Conservation (phyloP, 2,888 invertebrate genomes). For the Graphium colonna region DNA sequence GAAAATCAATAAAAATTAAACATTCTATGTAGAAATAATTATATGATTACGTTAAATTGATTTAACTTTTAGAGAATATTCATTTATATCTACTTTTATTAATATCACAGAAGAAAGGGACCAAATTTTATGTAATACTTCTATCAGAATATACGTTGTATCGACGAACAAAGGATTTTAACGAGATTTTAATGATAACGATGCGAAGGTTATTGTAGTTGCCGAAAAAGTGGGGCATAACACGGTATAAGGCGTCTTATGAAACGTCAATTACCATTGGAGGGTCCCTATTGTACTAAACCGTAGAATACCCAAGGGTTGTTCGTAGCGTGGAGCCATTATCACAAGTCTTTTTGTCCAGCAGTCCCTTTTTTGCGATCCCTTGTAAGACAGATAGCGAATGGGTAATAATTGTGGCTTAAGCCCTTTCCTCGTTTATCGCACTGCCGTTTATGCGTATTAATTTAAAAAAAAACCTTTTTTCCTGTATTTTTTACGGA, state of each 20-base stretch:
- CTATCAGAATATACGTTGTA: no score
- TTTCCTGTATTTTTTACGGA: no score
- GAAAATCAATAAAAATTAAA: no score
- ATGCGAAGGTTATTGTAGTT: constrained; percentile 44
- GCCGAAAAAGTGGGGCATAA: constrained; percentile 7
- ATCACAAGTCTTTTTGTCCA: constrained; percentile 62
- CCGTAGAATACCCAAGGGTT: constrained; percentile 54
- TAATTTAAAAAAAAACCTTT: no score
- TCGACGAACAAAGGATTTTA: constrained; percentile 38
- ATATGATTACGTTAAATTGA: no score
- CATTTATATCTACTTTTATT: no score
- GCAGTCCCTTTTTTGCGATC: constrained; percentile 52
- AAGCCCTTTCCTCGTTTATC: constrained; percentile 60
- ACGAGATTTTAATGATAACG: constrained; percentile 56
- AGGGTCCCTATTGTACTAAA: constrained; percentile 59
- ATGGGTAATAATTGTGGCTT: constrained; percentile 70
- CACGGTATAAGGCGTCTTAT: constrained; percentile 40
- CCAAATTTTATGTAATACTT: no score
- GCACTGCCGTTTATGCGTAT: no score
- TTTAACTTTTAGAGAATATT: no score
- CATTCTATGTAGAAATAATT: no score
- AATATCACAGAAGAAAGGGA: no score
- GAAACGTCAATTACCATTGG: constrained; percentile 59
- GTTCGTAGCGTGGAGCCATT: constrained; percentile 49
- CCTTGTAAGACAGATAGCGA: constrained; percentile 69